Evolutionary conservation across 2,797 vertebrate genomes (phyloP).

Genomic region (Peromyscus melanophrys): DNA sequence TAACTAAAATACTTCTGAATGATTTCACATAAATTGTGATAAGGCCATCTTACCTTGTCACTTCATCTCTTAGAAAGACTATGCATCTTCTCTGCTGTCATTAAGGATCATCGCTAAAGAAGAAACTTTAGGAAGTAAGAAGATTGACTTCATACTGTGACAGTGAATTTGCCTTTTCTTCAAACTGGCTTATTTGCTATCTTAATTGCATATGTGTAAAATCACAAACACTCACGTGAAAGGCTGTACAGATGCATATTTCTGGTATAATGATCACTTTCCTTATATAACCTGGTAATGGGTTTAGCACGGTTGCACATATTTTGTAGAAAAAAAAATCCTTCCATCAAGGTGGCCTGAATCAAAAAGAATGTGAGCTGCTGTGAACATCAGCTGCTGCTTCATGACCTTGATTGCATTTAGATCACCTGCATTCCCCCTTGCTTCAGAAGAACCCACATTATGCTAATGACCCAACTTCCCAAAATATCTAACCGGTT

Average conservation of each 20-base stretch:
- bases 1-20: constrained; percentile 55
- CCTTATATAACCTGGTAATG: constrained; percentile 68
- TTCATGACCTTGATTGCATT: constrained; percentile 79
- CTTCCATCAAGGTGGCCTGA: constrained; percentile 67
- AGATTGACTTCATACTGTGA: constrained; percentile 66
- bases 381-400: constrained; percentile 70
- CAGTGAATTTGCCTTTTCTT: constrained; percentile 67
- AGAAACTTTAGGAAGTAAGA: constrained; percentile 71
- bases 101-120: constrained; percentile 64
- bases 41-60: constrained; percentile 31
- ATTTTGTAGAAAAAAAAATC: constrained; percentile 61
- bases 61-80: not conserved
- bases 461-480: constrained; percentile 83
- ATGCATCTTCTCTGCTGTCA: constrained; percentile 19
- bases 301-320: constrained; percentile 54
- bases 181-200: constrained; percentile 64
- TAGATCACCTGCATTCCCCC: constrained; percentile 70
- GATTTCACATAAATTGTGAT: constrained; percentile 65
- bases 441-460: constrained; percentile 79
- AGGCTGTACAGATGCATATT: constrained; percentile 12
- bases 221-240: constrained; percentile 72
- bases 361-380: constrained; percentile 68
- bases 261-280: constrained; percentile 72
- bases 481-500: constrained; percentile 83
- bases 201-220: constrained; percentile 75